Base-by-base conservation (phyloP, 1,140 invertebrate genomes). In the Drosophila bipectinata region DNA sequence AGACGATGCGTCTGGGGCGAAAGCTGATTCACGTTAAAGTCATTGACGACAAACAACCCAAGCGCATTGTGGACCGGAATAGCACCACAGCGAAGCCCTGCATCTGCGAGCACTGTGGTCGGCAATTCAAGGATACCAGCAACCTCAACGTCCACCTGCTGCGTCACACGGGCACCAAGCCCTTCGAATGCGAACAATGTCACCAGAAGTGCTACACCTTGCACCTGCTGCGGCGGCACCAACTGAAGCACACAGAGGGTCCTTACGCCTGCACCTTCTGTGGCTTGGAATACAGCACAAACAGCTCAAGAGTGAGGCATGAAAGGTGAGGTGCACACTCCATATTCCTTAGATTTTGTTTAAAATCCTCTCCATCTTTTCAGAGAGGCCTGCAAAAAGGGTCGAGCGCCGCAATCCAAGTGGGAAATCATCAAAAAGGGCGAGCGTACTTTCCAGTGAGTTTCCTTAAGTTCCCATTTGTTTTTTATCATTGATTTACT, bases 381-480 rank as follows among this genome's bases (percentile, higher is more conserved):
- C 34, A 84, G 81, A 6, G 82, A 82, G 60, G 83, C 82, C 7
- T 87, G 82, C n/a, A 87, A 87, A n/a, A 88, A 88, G 18, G 82
- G 82, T n/a, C 58, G 82, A 34, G 82, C 64, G 0, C 82, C 82
- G 6, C 71, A 87, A 21, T 88, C 82, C 21, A 87, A 88, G 56
- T 79, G 78, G 21, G 83, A 87, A 14, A 44, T 87, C 2, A 87
- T 87, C 9, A 87, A 88, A 8, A 69, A 81, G n/a, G 82, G 82
- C 9, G 82, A 87, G 45, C 78, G 82, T 21, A 87, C 82, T 34
- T 87, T 87, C 51, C 82, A 87, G 82, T 87, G 34, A 72, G 82
- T 66, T 39, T 26, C 15, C 7, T 6, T 26, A 4, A n/a, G 15
- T 5, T 0, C 3, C 5, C 5, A 45, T 21, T 8, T 45, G 1